phyloP scores from a whole-genome alignment of 2,888 invertebrate genomes.

The Glyphotaelius pellucidus region DNA sequence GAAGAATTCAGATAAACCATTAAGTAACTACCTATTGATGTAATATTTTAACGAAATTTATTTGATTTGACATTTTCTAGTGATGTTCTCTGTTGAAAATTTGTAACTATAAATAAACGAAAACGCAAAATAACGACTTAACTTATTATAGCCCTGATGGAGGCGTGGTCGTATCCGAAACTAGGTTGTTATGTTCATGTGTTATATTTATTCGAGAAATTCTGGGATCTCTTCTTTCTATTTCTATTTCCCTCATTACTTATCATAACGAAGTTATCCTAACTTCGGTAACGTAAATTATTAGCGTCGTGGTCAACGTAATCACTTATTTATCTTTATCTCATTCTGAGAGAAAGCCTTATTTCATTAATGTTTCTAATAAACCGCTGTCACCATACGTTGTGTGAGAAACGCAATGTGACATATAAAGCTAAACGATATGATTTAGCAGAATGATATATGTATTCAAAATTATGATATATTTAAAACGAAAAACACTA shows the following conservation, averaged over 20 bases:
- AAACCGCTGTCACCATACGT: constrained; percentile 12
- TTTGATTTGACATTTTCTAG: too few species aligned
- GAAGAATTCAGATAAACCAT: too few species aligned
- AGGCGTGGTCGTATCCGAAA: not conserved
- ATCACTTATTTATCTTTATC: constrained; percentile 22
- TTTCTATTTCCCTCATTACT: not conserved
- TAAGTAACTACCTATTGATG: too few species aligned
- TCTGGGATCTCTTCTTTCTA: not conserved
- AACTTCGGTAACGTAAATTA: not conserved
- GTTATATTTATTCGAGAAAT: not conserved
- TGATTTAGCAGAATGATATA: constrained; percentile 45
- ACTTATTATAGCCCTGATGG: not conserved
- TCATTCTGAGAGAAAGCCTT: constrained; percentile 30
- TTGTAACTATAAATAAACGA: not conserved
- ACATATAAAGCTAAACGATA: constrained; percentile 44
- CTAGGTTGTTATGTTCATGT: not conserved
- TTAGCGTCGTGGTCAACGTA: not conserved
- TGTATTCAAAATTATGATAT: constrained; percentile 17
- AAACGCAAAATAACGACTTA: not conserved
- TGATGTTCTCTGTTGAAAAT: not conserved
- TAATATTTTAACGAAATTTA: too few species aligned
- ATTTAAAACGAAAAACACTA: not conserved
- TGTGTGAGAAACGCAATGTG: constrained; percentile 47
- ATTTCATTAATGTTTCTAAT: constrained; percentile 22
- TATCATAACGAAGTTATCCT: not conserved